phyloP scores from a whole-genome alignment of 2,888 invertebrate species.

The Sussaba pulchella region DNA sequence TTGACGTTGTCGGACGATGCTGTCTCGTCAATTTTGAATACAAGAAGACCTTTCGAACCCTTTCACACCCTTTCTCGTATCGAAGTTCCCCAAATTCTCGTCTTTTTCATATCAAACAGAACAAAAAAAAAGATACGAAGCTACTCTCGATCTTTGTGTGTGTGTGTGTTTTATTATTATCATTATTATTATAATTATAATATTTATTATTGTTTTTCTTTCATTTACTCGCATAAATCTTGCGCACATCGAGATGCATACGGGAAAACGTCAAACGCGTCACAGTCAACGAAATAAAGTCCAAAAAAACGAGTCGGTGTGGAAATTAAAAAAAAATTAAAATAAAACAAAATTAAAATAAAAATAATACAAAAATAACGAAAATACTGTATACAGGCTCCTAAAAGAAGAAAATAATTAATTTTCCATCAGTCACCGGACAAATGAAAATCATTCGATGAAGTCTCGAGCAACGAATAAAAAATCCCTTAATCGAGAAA shows the following conservation, averaged over 20 bases:
- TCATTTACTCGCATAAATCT: constrained; percentile 22
- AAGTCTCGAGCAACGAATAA: too few relatives aligned
- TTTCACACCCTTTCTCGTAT: not conserved
- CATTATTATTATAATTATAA: not conserved
- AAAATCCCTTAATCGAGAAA: too few relatives aligned
- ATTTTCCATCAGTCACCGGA: not conserved
- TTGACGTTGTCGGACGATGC: constrained; percentile 66
- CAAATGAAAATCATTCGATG: constrained; percentile 7
- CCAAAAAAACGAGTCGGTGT: constrained; percentile 20
- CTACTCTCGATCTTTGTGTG: constrained; percentile 2
- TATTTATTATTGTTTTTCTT: not conserved
- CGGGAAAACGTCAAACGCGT: constrained; percentile 35
- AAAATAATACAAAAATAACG: constrained; percentile 25
- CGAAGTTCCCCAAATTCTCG: not conserved
- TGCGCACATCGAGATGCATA: too few relatives aligned
- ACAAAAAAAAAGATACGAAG: constrained; percentile 17
- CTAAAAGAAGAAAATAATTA: constrained; percentile 25
- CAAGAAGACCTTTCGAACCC: too few relatives aligned
- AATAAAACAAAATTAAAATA: constrained; percentile 41
- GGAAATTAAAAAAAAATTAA: not conserved
- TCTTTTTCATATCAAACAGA: not conserved
- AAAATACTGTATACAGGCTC: constrained; percentile 51
- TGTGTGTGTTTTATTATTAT: not conserved
- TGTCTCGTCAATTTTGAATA: constrained; percentile 16
- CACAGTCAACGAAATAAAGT: constrained; percentile 32